Conservation (phyloP, 2,888 invertebrate genomes). For the Strigamia maritima region DNA sequence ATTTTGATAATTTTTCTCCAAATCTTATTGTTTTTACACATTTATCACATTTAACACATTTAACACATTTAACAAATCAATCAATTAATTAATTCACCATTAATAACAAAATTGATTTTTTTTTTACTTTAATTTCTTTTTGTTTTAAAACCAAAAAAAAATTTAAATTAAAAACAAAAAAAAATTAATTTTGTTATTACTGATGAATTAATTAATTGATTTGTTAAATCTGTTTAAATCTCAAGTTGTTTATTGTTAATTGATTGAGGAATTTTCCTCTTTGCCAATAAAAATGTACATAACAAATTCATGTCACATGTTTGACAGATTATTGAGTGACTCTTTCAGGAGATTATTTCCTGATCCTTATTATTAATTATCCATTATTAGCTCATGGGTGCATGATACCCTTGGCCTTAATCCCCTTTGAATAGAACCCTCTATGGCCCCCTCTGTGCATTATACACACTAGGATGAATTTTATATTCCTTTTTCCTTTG, state of each 20-base stretch:
- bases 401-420: constrained; percentile 10
- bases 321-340: background rate
- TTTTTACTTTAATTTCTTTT: no score
- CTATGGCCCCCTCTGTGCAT: background rate
- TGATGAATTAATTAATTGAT: no score
- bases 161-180: no score
- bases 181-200: no score
- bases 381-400: constrained; percentile 15
- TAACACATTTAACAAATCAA: no score
- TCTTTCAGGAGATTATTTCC: constrained; percentile 12
- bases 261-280: background rate
- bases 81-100: no score
- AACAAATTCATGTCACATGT: constrained; percentile 5
- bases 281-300: background rate
- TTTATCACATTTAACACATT: no score
- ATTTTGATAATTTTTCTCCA: constrained; percentile 6
- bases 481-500: constrained; percentile 10
- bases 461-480: constrained; percentile 1
- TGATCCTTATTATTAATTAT: constrained; percentile 28
- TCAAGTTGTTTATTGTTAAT: background rate
- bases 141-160: no score
- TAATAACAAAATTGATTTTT: no score
- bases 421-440: background rate
- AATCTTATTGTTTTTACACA: background rate
- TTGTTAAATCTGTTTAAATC: no score